A percentile compares a stretch with the other conserved stretches of the same genome.
Evolutionary conservation across 2,888 invertebrate genomes (phyloP).

Genomic region (Agrilus cyanescens): DNA sequence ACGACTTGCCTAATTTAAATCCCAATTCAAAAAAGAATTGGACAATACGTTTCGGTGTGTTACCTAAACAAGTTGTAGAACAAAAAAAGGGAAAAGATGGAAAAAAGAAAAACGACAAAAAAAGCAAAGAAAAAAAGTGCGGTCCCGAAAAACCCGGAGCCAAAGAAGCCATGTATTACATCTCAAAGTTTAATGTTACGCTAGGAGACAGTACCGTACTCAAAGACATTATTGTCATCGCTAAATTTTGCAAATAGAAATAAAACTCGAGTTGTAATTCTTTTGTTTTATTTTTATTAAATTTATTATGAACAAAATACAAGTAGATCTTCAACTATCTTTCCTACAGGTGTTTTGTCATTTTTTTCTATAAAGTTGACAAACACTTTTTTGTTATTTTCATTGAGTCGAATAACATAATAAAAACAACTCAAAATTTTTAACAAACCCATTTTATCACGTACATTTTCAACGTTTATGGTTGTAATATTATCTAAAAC

Average conservation of each 20-base stretch:
- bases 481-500: no score
- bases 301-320: background rate
- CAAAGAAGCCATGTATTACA: conserved; percentile 10
- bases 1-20: no score
- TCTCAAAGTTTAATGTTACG: conserved; percentile 20
- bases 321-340: background rate
- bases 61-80: conserved; percentile 3
- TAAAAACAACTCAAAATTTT: conserved; percentile 1
- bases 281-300: conserved; percentile 1
- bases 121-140: conserved; percentile 8
- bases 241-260: conserved; percentile 11
- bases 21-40: conserved; percentile 8
- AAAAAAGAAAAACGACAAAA: conserved; percentile 8
- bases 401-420: background rate
- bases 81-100: conserved; percentile 4
- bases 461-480: background rate
- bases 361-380: background rate
- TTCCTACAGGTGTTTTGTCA: background rate
- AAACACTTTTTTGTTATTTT: background rate
- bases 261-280: background rate
- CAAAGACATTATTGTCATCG: conserved; percentile 20
- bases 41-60: conserved; percentile 12
- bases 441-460: background rate
- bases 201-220: conserved; percentile 15
- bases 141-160: conserved; percentile 2